These are phyloP conservation scores for Noturus placidus DNA, from an alignment of 2,113 vertebrate genomes.

Conservation along the genomic window DNA sequence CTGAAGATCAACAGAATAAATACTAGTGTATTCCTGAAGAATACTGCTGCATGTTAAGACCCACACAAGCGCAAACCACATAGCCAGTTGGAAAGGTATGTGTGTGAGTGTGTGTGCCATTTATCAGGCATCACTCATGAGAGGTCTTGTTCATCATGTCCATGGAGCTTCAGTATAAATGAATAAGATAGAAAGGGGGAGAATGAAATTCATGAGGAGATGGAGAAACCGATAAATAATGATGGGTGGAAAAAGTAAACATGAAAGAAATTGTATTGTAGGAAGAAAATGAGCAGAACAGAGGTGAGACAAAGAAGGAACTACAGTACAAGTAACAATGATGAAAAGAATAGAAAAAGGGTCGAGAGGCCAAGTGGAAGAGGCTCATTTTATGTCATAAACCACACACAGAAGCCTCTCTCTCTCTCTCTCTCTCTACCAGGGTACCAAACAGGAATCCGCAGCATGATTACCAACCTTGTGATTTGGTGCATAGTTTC, in stretches of 20 bases:
- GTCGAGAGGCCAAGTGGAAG: not conserved
- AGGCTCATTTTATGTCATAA: not conserved
- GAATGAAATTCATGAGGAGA: not conserved
- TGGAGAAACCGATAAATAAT: not conserved
- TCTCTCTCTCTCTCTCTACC: not conserved
- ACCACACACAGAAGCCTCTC: not conserved
- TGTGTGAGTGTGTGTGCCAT: not conserved
- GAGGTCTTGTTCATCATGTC: not conserved
- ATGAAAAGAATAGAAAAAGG: constrained; percentile 6
- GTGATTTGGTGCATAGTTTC: not conserved
- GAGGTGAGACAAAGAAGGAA: not conserved
- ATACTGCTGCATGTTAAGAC: not conserved
- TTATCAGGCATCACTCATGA: not conserved
- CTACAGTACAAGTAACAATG: constrained; percentile 1
- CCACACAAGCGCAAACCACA: not conserved
- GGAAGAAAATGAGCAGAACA: not conserved
- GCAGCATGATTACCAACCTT: not conserved
- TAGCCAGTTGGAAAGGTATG: not conserved
- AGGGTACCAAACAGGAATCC: not conserved
- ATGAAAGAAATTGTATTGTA: constrained; percentile 3
- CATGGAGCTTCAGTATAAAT: not conserved
- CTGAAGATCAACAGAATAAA: not conserved
- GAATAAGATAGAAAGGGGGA: constrained; percentile 5
- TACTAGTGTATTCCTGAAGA: not conserved
- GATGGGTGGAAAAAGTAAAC: not conserved